Evolutionary conservation across 2,797 vertebrate genomes (phyloP).

Genomic region (Hemibagrus guttatus): DNA sequence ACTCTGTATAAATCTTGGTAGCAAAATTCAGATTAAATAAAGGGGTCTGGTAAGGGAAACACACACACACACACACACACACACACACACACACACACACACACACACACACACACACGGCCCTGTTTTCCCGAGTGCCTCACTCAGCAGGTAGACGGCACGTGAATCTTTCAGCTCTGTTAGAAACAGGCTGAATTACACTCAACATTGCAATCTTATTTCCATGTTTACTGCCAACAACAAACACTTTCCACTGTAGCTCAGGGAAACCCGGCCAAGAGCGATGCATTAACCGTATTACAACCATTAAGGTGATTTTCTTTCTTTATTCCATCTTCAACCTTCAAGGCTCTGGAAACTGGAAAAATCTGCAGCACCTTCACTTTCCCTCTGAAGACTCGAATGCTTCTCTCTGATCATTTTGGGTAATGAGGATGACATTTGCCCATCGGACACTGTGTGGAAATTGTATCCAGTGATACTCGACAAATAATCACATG

Average conservation of each 20-base stretch:
- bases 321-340: conserved; percentile 27
- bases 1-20: conserved; percentile 8
- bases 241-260: conserved; percentile 73
- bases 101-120: conserved; percentile 10
- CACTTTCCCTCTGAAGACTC: conserved; percentile 32
- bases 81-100: conserved; percentile 14
- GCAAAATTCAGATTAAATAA: neutral
- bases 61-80: conserved; percentile 17
- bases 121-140: conserved; percentile 20
- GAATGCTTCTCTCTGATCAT: conserved; percentile 12
- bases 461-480: conserved; percentile 24
- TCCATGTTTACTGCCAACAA: conserved; percentile 73
- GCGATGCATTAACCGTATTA: conserved; percentile 60
- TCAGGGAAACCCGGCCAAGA: conserved; percentile 71
- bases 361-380: conserved; percentile 57
- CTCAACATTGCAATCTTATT: conserved; percentile 68
- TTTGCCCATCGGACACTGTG: conserved; percentile 10
- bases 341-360: conserved; percentile 39
- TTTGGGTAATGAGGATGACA: conserved; percentile 4
- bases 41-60: conserved; percentile 7
- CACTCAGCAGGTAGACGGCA: conserved; percentile 48
- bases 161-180: conserved; percentile 27
- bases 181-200: conserved; percentile 59
- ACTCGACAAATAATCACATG: conserved; percentile 1
- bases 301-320: conserved; percentile 55